Conservation (phyloP, 2,113 vertebrate species). For the Channa maculata region DNA sequence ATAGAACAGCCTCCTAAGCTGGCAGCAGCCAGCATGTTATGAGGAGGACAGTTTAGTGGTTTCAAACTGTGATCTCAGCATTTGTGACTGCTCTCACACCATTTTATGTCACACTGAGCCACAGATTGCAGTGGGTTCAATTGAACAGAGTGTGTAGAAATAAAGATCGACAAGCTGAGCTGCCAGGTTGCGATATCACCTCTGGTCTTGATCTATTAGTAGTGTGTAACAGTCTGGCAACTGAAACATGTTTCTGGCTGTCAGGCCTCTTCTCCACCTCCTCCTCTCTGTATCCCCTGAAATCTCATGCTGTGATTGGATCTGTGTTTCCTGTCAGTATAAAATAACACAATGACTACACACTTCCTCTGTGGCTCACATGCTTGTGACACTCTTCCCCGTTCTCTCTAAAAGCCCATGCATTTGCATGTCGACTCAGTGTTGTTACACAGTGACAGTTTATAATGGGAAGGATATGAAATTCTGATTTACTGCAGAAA, state of each 20-base stretch:
- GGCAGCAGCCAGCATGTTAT: constrained; percentile 2
- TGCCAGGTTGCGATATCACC: constrained; percentile 37
- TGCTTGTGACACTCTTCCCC: constrained; percentile 33
- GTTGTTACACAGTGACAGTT: constrained; percentile 7
- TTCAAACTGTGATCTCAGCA: constrained; percentile 12
- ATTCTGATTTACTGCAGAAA: not conserved
- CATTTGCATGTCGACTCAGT: constrained; percentile 3
- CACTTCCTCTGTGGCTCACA: constrained; percentile 47
- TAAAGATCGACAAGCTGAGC: constrained; percentile 6
- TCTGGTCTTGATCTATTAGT: constrained; percentile 24
- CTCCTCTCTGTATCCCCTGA: constrained; percentile 26
- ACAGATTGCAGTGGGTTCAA: constrained; percentile 3
- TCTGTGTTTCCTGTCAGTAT: constrained; percentile 57
- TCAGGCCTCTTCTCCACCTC: constrained; percentile 20
- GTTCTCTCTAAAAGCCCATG: not conserved
- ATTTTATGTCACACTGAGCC: constrained; percentile 5
- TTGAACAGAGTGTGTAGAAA: constrained; percentile 11
- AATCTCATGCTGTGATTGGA: constrained; percentile 46
- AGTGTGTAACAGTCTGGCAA: constrained; percentile 46
- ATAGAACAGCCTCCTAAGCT: constrained; percentile 23
- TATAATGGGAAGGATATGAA: constrained; percentile 12
- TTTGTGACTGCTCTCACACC: not conserved
- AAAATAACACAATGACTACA: constrained; percentile 48
- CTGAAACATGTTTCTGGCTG: constrained; percentile 56
- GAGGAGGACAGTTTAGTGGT: constrained; percentile 13